Evolutionary conservation across 64 coral and sea anemone genomes (phyloP).

Genomic region (Hydrozoanthus tunicans): DNA sequence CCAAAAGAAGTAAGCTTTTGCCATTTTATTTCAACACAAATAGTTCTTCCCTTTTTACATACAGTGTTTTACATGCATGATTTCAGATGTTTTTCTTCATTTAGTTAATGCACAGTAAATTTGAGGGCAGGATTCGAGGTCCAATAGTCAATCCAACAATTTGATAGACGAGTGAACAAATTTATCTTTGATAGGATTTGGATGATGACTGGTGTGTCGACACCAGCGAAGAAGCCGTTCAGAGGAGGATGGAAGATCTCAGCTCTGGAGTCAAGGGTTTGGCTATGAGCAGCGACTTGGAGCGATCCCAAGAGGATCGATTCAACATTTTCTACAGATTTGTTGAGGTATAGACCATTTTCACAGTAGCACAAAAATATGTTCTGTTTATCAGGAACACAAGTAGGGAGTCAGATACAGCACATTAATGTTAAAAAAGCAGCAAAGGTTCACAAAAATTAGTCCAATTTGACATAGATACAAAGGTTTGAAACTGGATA

Average conservation of each 20-base stretch:
- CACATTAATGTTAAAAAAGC: too few species aligned
- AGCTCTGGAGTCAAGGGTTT: conserved; percentile 88
- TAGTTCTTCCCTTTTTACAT: too few species aligned
- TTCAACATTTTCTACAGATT: conserved; percentile 93
- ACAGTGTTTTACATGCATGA: neutral
- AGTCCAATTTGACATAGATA: too few species aligned
- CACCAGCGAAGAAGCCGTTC: conserved; percentile 91
- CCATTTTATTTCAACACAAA: too few species aligned
- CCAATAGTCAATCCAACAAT: too few species aligned
- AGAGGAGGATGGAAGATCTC: conserved; percentile 81
- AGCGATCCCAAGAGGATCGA: conserved; percentile 82
- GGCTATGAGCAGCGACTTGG: conserved; percentile 84
- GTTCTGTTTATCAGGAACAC: too few species aligned
- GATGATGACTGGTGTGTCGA: conserved; percentile 99
- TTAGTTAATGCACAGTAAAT: too few species aligned
- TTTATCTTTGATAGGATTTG: conserved; percentile 30
- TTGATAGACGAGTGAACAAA: neutral
- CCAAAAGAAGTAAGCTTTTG: conserved; percentile 35
- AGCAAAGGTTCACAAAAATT: too few species aligned
- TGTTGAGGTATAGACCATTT: conserved; percentile 68
- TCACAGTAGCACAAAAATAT: too few species aligned
- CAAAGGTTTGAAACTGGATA: too few species aligned
- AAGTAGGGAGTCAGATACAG: too few species aligned
- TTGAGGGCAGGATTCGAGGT: too few species aligned
- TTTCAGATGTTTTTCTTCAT: neutral